Conservation (phyloP, 2,113 vertebrate genomes). For the Myrmecobius fasciatus region DNA sequence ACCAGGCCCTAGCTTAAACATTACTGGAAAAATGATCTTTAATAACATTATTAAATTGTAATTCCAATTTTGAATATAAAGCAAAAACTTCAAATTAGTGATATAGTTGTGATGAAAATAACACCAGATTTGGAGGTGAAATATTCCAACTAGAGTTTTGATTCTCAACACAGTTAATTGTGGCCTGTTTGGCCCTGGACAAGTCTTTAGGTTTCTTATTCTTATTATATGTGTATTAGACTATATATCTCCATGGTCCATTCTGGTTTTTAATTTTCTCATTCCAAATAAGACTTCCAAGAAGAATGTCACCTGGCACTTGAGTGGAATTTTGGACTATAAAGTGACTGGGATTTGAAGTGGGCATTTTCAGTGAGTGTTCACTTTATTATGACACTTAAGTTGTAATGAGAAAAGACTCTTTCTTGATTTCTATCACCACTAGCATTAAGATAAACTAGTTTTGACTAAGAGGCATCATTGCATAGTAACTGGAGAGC, state of each 20-base stretch:
- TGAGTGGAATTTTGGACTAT: neutral
- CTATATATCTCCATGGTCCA: neutral
- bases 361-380: neutral
- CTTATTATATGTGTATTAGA: neutral
- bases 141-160: neutral
- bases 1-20: slow-evolving; percentile 6
- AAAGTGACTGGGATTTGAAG: neutral
- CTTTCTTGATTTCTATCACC: neutral
- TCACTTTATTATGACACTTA: neutral
- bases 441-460: neutral
- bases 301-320: neutral
- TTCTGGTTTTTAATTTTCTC: neutral
- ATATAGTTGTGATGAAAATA: neutral
- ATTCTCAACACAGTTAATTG: neutral
- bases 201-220: neutral
- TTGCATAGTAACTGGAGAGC: neutral
- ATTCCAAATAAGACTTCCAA: neutral
- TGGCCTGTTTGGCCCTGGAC: neutral
- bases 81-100: neutral
- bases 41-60: slow-evolving; percentile 28
- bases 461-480: neutral
- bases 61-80: slow-evolving; percentile 5
- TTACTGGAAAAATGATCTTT: slow-evolving; percentile 32
- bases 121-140: neutral
- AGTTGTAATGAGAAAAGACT: neutral